Evolutionary conservation across 2,888 invertebrate species (phyloP).

Genomic region (Papilio demoleus): DNA sequence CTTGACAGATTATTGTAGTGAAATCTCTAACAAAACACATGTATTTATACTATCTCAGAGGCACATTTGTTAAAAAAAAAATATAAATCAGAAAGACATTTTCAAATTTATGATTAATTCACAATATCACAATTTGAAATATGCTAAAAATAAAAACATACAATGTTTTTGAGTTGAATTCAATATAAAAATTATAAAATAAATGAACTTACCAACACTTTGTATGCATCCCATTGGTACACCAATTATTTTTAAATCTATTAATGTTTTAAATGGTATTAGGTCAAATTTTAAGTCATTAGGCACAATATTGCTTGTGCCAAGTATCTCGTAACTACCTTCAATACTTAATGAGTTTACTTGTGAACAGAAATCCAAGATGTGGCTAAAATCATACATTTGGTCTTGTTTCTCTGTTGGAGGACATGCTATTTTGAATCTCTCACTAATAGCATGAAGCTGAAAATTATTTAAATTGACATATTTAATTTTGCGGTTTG

Average conservation of each 20-base stretch:
- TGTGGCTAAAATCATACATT: constrained; percentile 94
- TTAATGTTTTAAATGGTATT: constrained; percentile 91
- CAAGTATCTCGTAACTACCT: constrained; percentile 87
- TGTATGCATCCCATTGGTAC: constrained; percentile 88
- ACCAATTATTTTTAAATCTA: constrained; percentile 87
- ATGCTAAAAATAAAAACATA: too few relatives aligned
- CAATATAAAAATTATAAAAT: background rate
- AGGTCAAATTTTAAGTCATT: constrained; percentile 92
- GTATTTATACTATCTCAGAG: too few relatives aligned
- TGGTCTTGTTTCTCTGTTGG: constrained; percentile 89
- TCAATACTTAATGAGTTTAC: constrained; percentile 87
- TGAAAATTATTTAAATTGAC: constrained; percentile 72
- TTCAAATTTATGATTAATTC: too few relatives aligned
- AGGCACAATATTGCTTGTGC: constrained; percentile 93
- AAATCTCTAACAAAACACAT: too few relatives aligned
- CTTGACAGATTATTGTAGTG: too few relatives aligned
- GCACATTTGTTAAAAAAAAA: too few relatives aligned
- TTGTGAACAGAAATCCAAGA: constrained; percentile 93
- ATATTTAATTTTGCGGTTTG: background rate
- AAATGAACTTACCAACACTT: constrained; percentile 77
- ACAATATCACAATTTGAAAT: too few relatives aligned
- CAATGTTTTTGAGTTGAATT: too few relatives aligned
- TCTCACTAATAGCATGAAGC: constrained; percentile 95
- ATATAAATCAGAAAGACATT: too few relatives aligned
- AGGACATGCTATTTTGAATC: constrained; percentile 94